Conservation (phyloP, 1,140 invertebrate genomes). For the Cyclina sinensis region DNA sequence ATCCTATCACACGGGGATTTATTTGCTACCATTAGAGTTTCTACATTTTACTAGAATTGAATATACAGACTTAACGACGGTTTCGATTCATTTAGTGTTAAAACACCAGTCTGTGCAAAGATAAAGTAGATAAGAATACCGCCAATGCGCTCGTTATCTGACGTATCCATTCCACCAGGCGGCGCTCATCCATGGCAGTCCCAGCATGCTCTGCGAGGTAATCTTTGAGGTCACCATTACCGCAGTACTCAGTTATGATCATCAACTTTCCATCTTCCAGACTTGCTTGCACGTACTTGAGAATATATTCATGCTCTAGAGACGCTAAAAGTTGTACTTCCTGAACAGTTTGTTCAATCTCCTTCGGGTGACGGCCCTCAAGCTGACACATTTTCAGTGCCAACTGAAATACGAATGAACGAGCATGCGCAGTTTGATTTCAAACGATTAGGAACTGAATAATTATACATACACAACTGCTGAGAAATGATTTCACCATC, state of each 20-base stretch:
- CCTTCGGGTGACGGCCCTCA: neutral
- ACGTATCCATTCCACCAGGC: conserved; percentile 41
- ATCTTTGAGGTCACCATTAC: conserved; percentile 16
- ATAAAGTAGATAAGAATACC: no score
- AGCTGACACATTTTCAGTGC: conserved; percentile 45
- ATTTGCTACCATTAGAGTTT: no score
- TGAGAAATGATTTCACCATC: no score
- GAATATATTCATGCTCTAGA: conserved; percentile 32
- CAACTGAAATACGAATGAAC: conserved; percentile 2
- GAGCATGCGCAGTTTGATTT: no score
- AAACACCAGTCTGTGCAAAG: no score
- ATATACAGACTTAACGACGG: no score
- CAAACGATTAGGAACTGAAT: no score
- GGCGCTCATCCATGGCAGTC: conserved; percentile 35
- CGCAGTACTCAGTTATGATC: conserved; percentile 50
- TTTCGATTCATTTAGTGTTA: no score
- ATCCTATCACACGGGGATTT: no score
- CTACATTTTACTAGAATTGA: no score
- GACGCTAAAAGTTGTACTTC: conserved; percentile 34
- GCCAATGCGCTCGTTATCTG: conserved; percentile 40
- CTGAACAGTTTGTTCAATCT: conserved; percentile 14
- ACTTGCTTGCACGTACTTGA: neutral
- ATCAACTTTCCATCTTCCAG: conserved; percentile 12
- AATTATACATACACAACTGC: no score
- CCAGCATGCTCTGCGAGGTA: conserved; percentile 8